Evolutionary conservation across 2,113 vertebrate species (phyloP).

Genomic region (Tricholaema leucomelas): DNA sequence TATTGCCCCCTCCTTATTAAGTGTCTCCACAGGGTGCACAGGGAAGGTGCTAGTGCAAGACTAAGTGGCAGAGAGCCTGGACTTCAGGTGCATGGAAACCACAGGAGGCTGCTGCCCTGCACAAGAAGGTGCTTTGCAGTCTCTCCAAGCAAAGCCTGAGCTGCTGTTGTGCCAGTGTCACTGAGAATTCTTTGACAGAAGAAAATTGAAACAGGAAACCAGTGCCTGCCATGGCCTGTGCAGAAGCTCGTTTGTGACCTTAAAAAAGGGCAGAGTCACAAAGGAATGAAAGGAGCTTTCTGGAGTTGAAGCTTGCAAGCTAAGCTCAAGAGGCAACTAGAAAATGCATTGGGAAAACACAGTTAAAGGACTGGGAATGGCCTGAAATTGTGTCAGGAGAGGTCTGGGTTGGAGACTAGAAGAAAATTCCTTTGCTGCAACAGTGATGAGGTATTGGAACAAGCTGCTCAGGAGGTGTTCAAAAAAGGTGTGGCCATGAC

Average conservation of each 20-base stretch:
- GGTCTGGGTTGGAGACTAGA: no score
- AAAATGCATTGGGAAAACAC: no score
- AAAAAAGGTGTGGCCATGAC: no score
- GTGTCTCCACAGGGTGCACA: not conserved
- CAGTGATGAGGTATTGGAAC: no score
- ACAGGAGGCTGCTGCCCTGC: not conserved
- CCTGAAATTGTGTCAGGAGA: no score
- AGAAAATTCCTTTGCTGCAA: no score
- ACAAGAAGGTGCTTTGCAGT: fast-evolving
- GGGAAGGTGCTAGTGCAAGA: not conserved
- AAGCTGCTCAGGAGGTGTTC: no score
- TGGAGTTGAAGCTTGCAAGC: not conserved
- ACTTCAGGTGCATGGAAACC: not conserved
- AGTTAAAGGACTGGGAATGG: not conserved
- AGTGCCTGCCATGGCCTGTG: not conserved
- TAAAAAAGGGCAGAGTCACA: not conserved
- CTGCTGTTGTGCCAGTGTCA: not conserved
- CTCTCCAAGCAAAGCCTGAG: not conserved
- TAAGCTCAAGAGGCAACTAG: not conserved
- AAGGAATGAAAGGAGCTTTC: not conserved
- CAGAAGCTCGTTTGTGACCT: not conserved
- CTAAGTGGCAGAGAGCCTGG: not conserved
- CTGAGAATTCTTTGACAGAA: not conserved
- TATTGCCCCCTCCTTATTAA: not conserved
- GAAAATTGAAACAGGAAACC: fast-evolving